Evolutionary conservation across 2,113 vertebrate species (phyloP), one percentile per base, ranked within the genome.

Genomic region (Capreolus pygargus): DNA sequence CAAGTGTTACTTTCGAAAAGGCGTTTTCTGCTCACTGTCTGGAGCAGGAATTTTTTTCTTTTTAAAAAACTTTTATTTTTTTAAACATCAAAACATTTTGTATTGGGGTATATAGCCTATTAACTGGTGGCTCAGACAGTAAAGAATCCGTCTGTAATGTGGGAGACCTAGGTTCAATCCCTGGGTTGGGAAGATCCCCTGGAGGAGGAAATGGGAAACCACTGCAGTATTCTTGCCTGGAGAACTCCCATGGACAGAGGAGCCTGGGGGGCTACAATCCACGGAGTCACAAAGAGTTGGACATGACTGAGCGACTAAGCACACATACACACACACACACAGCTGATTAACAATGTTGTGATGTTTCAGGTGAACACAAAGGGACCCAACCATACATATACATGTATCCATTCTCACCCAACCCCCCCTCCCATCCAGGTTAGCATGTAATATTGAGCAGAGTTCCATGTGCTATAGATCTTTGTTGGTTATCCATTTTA

Each of bases 91-190:
- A 76, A 76, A 76, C 39, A 76, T 76, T 43, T 39, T 76, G 39
- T 43, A 74, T 43, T 43, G 70, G 70, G 21, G 36, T 74, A 76
- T 74, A 76, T 25, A 43, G 36, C 5, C 36, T 39, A 43, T 14
- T 39, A 43, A 43, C 70, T 39, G n/a, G n/a, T 39, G 67, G n/a
- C 19, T 39, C 0, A 0, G 67, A 13, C 1, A 2, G 67, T 70
- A 70, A 70, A 70, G 67, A 70, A 70, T 36, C n/a, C 2, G 4
- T 10, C 64, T 70, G 9, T 36, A 39, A 70, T 70, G 11, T 39
- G 67, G 67, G n/a, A 70, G 67, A 39, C 19, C n/a, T 70, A 19
- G 67, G 67, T 70, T 70, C 5, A 5, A 2, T 70, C 67, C 67
- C 67, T 11, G 19, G n/a, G n/a, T 39, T 70, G 67, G 11, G 67